phyloP scores from a whole-genome alignment of 2,113 vertebrate species.

The Mesoclemmys tuberculata region DNA sequence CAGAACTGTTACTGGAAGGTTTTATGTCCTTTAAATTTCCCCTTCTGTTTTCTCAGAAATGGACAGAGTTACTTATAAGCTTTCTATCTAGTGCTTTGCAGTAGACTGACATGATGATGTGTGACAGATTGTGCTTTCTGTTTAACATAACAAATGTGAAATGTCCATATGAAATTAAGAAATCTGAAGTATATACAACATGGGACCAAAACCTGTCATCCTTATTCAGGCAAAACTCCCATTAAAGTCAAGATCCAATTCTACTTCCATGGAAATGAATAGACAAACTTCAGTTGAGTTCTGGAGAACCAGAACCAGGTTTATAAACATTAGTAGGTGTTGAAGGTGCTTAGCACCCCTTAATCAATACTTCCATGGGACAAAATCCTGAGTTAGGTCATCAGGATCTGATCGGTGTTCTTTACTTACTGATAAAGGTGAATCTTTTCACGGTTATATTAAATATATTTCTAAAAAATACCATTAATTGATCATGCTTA shows the following conservation, averaged over 20 bases:
- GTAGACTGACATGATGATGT: neutral
- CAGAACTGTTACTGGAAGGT: neutral
- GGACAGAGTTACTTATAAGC: neutral
- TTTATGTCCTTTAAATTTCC: neutral
- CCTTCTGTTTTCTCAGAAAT: neutral
- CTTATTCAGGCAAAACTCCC: neutral
- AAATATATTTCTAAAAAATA: rapidly evolving
- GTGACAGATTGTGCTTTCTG: neutral
- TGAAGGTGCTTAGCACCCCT: neutral
- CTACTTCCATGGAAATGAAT: neutral
- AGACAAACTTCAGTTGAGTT: neutral
- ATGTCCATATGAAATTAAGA: neutral
- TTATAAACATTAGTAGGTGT: neutral
- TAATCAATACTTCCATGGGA: neutral
- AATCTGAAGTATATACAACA: neutral
- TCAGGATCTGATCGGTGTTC: neutral
- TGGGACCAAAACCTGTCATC: neutral
- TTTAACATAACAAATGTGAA: neutral
- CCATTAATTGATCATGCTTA: neutral
- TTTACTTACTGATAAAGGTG: neutral
- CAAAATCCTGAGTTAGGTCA: neutral
- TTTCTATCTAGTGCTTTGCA: rapidly evolving
- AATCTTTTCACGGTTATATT: neutral
- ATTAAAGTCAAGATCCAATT: neutral
- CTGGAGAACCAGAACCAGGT: neutral